phyloP scores from a whole-genome alignment of 1,140 invertebrate species.

The Globodera rostochiensis region DNA sequence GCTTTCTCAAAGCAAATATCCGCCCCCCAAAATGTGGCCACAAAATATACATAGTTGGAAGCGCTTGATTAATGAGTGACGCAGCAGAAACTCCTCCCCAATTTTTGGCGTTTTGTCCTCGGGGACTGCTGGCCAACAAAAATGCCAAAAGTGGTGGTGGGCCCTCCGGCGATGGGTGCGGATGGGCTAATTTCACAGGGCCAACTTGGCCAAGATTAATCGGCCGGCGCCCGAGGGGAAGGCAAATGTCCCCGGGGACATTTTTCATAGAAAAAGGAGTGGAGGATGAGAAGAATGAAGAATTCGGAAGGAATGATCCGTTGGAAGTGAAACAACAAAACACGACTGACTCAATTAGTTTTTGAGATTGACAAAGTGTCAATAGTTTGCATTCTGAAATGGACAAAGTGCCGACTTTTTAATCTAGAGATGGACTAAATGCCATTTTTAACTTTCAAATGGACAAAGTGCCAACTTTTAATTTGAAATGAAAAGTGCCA shows the following conservation, averaged over 20 bases:
- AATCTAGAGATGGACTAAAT: no score
- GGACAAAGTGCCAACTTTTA: no score
- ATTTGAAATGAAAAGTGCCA: no score
- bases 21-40: background rate
- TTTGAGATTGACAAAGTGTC: no score
- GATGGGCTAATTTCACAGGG: background rate
- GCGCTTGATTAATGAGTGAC: conserved; percentile 1
- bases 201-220: conserved; percentile 5
- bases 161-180: background rate
- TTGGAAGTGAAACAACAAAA: no score
- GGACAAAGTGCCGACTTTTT: no score
- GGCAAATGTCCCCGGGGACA: background rate
- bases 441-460: no score
- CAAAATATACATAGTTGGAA: background rate
- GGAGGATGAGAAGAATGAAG: no score
- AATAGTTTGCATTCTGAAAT: no score
- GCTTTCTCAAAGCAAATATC: background rate
- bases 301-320: no score
- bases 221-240: no score
- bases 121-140: background rate
- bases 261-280: background rate
- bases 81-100: background rate
- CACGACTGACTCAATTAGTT: no score
- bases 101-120: background rate
- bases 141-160: background rate